Evolutionary conservation across 1,140 invertebrate species (phyloP).

Genomic region (Coelopa frigida): DNA sequence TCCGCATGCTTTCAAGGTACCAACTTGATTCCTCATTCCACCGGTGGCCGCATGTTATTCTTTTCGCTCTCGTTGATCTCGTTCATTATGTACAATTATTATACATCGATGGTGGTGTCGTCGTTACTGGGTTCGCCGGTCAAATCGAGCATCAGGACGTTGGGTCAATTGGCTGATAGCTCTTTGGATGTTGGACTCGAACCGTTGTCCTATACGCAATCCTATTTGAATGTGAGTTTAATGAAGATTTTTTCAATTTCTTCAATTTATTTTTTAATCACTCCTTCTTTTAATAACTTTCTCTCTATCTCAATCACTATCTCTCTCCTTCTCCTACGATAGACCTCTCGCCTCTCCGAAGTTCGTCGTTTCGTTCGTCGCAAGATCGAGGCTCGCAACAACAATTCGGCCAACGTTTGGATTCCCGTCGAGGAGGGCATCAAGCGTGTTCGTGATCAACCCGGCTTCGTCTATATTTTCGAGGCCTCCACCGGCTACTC

Average conservation of each 20-base stretch:
- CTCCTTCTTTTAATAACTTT: not conserved
- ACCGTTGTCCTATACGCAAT: slow-evolving; percentile 22
- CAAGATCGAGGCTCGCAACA: slow-evolving; percentile 24
- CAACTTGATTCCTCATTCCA: slow-evolving; percentile 27
- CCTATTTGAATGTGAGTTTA: slow-evolving; percentile 19
- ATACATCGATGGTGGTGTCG: slow-evolving; percentile 39
- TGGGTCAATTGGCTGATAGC: slow-evolving; percentile 37
- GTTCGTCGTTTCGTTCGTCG: slow-evolving; percentile 25
- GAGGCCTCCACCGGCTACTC: slow-evolving; percentile 27
- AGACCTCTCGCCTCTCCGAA: slow-evolving; percentile 27
- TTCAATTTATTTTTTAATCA: not conserved
- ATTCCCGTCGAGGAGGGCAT: slow-evolving; percentile 27
- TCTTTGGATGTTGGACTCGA: slow-evolving; percentile 30
- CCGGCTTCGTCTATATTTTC: slow-evolving; percentile 31
- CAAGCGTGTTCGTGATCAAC: slow-evolving; percentile 19
- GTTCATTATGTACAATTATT: slow-evolving; percentile 40
- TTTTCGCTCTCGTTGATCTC: slow-evolving; percentile 28
- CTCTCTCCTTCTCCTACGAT: not conserved
- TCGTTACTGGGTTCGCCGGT: slow-evolving; percentile 26
- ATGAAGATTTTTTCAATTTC: not conserved
- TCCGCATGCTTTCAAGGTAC: slow-evolving; percentile 34
- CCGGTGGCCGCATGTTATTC: slow-evolving; percentile 35
- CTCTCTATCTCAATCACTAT: not conserved
- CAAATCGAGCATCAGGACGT: slow-evolving; percentile 30
- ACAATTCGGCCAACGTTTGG: slow-evolving; percentile 20